phyloP scores from a whole-genome alignment of 2,888 invertebrate species.

The Ochropleura plecta region DNA sequence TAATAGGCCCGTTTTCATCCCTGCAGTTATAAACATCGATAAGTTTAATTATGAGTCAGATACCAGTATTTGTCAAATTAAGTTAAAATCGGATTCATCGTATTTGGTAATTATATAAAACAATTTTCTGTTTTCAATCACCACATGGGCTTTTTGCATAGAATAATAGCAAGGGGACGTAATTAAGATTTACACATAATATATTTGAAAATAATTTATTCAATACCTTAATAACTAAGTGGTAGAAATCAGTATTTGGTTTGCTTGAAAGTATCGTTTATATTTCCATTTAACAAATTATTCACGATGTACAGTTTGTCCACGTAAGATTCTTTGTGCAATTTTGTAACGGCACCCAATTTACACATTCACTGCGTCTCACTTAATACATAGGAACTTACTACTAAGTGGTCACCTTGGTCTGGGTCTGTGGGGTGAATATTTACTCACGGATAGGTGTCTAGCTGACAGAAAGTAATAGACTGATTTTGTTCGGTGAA shows the following conservation, averaged over 20 bases:
- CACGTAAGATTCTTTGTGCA: background rate
- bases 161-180: background rate
- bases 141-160: background rate
- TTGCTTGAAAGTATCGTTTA: background rate
- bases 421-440: background rate
- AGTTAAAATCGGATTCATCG: background rate
- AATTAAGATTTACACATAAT: background rate
- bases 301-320: background rate
- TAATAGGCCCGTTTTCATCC: constrained; percentile 12
- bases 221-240: background rate
- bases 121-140: background rate
- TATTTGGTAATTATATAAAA: background rate
- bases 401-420: background rate
- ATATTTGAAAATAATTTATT: background rate
- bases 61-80: constrained; percentile 4
- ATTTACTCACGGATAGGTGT: background rate
- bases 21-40: constrained; percentile 20
- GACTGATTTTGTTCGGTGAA: background rate
- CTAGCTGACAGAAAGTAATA: background rate
- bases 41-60: constrained; percentile 13
- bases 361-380: background rate
- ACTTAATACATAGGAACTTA: background rate
- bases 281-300: background rate
- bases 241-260: background rate
- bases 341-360: background rate